Conservation (phyloP, 2,113 vertebrate species). For the Barbus barbus region DNA sequence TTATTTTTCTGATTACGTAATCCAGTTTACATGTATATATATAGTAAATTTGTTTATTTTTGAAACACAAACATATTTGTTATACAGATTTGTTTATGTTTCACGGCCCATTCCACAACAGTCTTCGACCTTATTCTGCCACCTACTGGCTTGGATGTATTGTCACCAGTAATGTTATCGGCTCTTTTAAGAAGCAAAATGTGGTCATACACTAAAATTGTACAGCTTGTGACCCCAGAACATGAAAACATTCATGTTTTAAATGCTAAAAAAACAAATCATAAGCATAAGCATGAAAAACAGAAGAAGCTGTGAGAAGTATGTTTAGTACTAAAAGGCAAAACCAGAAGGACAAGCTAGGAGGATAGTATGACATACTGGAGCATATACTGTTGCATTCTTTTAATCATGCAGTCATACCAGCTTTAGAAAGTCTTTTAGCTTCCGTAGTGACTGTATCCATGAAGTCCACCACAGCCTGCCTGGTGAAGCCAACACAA, state of each 20-base stretch:
- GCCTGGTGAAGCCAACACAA: slow-evolving; percentile 72
- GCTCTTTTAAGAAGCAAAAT: not conserved
- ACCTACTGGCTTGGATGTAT: no score
- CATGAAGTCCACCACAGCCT: slow-evolving; percentile 67
- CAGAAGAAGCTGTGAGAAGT: not conserved
- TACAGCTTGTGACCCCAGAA: not conserved
- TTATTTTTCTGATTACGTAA: no score
- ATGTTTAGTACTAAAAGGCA: not conserved
- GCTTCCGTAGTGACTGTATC: slow-evolving; percentile 67
- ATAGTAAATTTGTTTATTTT: no score
- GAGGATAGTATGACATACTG: no score
- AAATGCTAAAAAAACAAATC: not conserved
- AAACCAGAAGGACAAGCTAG: not conserved
- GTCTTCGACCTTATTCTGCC: no score
- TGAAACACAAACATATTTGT: no score
- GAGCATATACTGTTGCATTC: no score
- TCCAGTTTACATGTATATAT: no score
- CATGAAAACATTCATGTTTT: not conserved
- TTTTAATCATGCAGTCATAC: slow-evolving; percentile 52
- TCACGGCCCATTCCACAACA: no score
- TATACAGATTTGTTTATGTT: no score
- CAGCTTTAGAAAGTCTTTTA: slow-evolving; percentile 72
- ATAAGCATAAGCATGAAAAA: not conserved
- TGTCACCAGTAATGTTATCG: not conserved
- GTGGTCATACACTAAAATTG: not conserved